A percentile compares a stretch with the other conserved stretches of the same genome.
Conservation (phyloP, 2,113 vertebrate genomes). For the Zosterops lateralis region DNA sequence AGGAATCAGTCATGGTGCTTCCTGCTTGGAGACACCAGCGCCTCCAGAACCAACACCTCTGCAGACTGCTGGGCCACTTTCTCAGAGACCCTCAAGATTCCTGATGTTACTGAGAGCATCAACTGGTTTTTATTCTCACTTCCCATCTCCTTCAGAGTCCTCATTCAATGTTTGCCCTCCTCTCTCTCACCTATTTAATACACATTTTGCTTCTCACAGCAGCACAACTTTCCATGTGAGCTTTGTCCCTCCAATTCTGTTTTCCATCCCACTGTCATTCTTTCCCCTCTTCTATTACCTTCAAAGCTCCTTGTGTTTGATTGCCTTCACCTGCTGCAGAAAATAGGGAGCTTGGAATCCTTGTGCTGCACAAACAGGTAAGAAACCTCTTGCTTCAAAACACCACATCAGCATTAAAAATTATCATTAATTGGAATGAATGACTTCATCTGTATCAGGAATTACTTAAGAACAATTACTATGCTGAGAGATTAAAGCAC, state of each 20-base stretch:
- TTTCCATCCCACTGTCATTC: background rate
- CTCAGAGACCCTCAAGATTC: background rate
- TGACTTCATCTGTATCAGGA: background rate
- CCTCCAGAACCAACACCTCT: background rate
- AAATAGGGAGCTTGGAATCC: background rate
- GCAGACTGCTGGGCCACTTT: background rate
- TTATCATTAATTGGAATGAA: background rate
- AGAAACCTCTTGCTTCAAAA: background rate
- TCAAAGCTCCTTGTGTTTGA: background rate
- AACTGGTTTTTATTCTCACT: background rate
- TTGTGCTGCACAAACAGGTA: accelerated
- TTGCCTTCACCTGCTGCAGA: background rate
- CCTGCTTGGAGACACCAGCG: background rate
- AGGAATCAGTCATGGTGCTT: background rate
- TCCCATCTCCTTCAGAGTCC: background rate
- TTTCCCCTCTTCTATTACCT: background rate
- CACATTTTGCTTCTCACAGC: background rate
- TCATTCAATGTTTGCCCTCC: background rate
- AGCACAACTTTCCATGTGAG: background rate
- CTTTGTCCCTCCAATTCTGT: background rate
- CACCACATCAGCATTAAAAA: background rate
- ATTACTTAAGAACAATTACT: background rate
- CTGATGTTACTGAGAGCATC: background rate
- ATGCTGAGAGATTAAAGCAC: background rate
- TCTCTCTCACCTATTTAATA: background rate